Evolutionary conservation across 2,113 vertebrate genomes (phyloP).

Genomic region (Gorsachius goisagi): DNA sequence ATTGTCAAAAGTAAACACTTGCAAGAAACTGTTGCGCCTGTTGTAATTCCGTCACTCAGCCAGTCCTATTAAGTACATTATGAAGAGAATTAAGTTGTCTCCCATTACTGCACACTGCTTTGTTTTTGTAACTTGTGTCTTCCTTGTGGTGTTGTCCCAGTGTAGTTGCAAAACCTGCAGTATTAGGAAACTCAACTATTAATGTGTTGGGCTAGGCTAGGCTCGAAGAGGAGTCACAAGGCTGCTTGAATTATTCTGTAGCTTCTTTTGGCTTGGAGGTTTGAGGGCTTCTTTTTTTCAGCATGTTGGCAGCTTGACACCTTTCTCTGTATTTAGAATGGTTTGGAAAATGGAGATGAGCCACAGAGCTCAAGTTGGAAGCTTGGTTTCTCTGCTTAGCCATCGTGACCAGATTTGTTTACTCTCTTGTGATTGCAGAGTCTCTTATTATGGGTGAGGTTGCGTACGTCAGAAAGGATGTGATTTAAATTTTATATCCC

Average conservation of each 20-base stretch:
- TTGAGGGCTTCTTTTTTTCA: not conserved
- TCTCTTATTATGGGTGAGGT: not conserved
- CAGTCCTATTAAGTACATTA: not conserved
- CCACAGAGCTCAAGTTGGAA: not conserved
- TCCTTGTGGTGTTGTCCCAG: not conserved
- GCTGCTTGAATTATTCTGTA: not conserved
- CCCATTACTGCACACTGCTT: not conserved
- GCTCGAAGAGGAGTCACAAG: not conserved
- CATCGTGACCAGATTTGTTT: not conserved
- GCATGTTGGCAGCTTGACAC: not conserved
- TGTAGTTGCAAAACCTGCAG: not conserved
- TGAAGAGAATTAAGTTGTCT: not conserved
- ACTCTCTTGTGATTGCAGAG: not conserved
- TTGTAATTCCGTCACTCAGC: not conserved
- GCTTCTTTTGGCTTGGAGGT: not conserved
- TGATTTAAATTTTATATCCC: not conserved
- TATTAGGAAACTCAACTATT: not conserved
- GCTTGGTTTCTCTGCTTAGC: not conserved
- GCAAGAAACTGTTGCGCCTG: not conserved
- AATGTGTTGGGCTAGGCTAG: not conserved
- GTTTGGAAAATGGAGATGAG: not conserved
- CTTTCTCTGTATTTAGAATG: not conserved
- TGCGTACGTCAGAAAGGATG: not conserved
- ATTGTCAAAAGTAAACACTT: slow-evolving; percentile 3
- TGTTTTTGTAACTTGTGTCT: not conserved